Conservation (phyloP, 30 jellyfish, hydroid and myxozoan species). For the Phacellophora camtschatica region DNA sequence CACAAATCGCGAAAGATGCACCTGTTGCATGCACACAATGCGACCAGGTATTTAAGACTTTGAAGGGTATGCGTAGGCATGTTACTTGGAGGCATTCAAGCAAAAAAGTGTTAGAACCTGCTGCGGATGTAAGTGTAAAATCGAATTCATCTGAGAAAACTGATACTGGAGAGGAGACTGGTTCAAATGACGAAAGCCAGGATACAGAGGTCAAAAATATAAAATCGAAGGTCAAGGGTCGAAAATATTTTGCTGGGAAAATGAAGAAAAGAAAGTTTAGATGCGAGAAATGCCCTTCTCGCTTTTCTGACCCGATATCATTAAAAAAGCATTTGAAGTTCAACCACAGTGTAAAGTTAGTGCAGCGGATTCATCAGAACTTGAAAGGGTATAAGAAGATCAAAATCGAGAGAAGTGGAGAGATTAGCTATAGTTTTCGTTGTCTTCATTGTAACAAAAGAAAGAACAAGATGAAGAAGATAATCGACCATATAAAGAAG, state of each 20-base stretch:
- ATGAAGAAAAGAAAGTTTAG: background rate
- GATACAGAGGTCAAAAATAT: too few species aligned
- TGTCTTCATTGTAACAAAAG: constrained; percentile 24
- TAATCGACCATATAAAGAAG: background rate
- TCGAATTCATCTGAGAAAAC: background rate
- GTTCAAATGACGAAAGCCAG: background rate
- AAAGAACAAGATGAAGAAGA: background rate
- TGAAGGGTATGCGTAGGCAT: too few species aligned
- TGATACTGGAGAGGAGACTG: background rate
- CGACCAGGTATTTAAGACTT: too few species aligned
- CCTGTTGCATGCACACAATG: too few species aligned
- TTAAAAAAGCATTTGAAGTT: constrained; percentile 2
- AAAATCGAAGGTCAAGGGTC: background rate
- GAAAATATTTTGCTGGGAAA: background rate
- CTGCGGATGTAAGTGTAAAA: too few species aligned
- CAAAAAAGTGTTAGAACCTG: too few species aligned
- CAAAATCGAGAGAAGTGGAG: constrained; percentile 1
- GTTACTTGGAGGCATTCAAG: too few species aligned
- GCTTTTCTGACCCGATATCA: background rate
- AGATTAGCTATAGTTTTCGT: background rate
- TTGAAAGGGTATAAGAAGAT: constrained; percentile 14
- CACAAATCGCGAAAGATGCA: too few species aligned
- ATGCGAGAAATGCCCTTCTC: constrained; percentile 14
- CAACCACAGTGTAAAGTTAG: background rate
- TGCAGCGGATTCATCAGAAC: background rate